Evolutionary conservation across 64 coral and sea anemone species (phyloP), one percentile per base, ranked within the genome.

Genomic region (Catalaphyllia jardinei): DNA sequence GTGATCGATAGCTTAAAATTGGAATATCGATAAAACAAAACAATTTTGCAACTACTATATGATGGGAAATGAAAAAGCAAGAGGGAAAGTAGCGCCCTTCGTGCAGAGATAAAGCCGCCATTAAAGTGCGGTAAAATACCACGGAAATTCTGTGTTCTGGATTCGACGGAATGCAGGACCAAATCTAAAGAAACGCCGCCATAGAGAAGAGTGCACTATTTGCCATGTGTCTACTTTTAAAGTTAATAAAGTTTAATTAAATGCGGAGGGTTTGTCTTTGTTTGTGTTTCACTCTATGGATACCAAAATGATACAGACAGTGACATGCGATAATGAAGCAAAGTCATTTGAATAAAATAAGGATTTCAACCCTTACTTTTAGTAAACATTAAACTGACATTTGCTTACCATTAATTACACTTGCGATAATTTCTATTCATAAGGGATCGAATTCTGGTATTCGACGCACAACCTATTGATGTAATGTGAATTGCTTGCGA

Each of bases 231-330:
- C 81, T 69, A 71, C 81, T 50, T 85, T 67, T 31, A 85, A 85
- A 85, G 81, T 38, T 85, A 85, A 85, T 85, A 71, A 85, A 85
- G 29, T 85, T 85, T 85, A 71, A 71, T 85, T 85, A 85, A 85
- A 85, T 67, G 62, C 62, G 18, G 22, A 85, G 2, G 65, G 63
- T 85, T 85, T 28, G 62, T 51, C 60, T 85, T 71, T 85, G 81
- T 85, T 85, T 85, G 63, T 29, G 22, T 20, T 51, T 10, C 65
- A 50, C 81, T 71, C 81, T 85, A 85, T 85, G 81, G 35, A 69
- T 85, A 85, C 81, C 81, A 85, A 85, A 25, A 85, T 71, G 81
- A 85, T 65, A 60, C 10, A 31, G 54, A 57, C 54, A 27, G 1
- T 71, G 81, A 71, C 81, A 85, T 69, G 20, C 20, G 62, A 85